Conservation (phyloP, 2,888 invertebrate species). For the Agrotis clavis region DNA sequence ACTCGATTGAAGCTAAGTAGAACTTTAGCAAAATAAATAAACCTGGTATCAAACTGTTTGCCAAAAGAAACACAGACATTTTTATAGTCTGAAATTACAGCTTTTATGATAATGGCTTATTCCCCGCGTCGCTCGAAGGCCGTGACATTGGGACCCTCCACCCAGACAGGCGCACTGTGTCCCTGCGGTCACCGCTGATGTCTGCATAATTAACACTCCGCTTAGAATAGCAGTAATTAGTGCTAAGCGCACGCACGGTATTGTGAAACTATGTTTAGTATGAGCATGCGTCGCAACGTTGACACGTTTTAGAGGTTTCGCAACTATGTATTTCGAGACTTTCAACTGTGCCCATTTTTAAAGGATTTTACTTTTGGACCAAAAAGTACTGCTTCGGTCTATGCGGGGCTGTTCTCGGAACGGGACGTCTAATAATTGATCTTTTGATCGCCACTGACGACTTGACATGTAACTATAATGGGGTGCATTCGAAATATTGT, state of each 20-base stretch:
- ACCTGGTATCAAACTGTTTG: background rate
- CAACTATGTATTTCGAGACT: background rate
- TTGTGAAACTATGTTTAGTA: conserved; percentile 14
- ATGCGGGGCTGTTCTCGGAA: too few species aligned
- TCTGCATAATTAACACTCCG: conserved; percentile 19
- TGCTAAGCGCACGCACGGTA: conserved; percentile 6
- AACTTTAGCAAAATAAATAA: too few species aligned
- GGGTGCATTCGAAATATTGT: too few species aligned
- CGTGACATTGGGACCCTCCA: background rate
- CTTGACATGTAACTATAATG: too few species aligned
- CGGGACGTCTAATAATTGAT: too few species aligned
- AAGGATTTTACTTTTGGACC: background rate
- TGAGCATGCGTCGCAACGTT: background rate
- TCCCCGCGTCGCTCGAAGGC: background rate
- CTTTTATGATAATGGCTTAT: background rate
- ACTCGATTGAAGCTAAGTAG: too few species aligned
- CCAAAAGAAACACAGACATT: background rate
- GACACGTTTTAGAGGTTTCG: background rate
- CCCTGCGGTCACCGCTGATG: background rate
- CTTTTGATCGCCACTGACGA: too few species aligned
- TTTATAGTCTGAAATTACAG: background rate
- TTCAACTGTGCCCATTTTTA: too few species aligned
- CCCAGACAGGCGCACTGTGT: background rate
- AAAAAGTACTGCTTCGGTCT: background rate
- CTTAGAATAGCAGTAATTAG: conserved; percentile 30